A percentile compares a stretch with the other conserved stretches of the same genome.
phyloP scores from a whole-genome alignment of 2,113 vertebrate species.

The Psilopsiagon aurifrons region DNA sequence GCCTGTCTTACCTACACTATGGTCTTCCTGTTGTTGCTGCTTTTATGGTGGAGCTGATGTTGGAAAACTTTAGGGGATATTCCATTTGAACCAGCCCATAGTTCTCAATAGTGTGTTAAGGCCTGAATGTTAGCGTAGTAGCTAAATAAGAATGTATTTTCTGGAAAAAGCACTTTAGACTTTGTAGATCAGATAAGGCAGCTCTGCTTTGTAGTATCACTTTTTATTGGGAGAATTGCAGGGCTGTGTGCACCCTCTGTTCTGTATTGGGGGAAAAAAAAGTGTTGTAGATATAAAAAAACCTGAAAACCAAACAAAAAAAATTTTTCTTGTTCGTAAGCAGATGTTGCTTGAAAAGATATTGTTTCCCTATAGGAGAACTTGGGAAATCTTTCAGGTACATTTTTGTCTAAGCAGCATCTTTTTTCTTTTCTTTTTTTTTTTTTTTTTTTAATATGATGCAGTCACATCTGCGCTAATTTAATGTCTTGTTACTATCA shows the following conservation, averaged over 20 bases:
- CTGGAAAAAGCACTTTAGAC: not conserved
- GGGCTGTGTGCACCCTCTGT: not conserved
- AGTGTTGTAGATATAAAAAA: not conserved
- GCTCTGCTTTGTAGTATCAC: not conserved
- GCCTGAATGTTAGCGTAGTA: not conserved
- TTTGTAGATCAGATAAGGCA: not conserved
- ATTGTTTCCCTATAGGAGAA: not conserved
- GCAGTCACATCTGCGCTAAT: not conserved
- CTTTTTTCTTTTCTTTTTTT: not conserved
- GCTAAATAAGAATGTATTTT: not conserved
- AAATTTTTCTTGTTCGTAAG: not conserved
- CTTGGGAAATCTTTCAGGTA: not conserved
- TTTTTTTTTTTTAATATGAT: not conserved
- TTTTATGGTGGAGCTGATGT: not conserved
- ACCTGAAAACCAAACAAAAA: not conserved
- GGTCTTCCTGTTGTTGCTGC: not conserved
- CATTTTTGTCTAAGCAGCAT: not conserved
- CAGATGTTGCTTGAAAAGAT: not conserved
- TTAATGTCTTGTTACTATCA: fast-evolving
- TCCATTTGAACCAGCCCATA: not conserved
- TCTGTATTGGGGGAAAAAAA: not conserved
- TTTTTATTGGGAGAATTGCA: not conserved
- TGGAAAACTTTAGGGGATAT: not conserved
- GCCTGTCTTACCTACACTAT: not conserved
- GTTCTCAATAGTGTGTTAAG: not conserved